These are phyloP conservation scores for Paramormyrops hopkinsi DNA, from an alignment of 2,797 vertebrate species.

Conservation along the genomic window DNA sequence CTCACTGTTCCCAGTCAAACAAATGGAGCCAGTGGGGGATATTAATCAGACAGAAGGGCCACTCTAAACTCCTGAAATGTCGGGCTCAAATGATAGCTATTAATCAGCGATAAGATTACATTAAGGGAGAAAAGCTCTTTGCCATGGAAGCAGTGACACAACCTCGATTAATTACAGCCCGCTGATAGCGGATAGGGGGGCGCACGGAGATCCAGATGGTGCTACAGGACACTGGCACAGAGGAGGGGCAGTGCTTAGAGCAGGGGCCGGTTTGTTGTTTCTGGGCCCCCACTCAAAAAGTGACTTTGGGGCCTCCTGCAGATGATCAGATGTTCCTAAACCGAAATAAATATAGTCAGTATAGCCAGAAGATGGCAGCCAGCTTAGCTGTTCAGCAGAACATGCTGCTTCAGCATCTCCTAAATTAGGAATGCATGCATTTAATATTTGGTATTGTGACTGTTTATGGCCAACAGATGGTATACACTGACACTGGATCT, in stretches of 20 bases:
- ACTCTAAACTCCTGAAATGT: constrained; percentile 55
- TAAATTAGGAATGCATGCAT: neutral
- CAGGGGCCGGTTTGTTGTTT: neutral
- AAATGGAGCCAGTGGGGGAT: constrained; percentile 56
- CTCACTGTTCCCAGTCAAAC: constrained; percentile 40
- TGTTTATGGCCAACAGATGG: neutral
- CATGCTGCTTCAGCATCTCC: neutral
- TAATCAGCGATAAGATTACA: constrained; percentile 52
- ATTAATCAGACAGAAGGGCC: constrained; percentile 53
- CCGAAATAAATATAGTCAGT: neutral
- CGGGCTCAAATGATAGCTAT: constrained; percentile 65
- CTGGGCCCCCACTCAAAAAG: neutral
- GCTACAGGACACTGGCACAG: neutral
- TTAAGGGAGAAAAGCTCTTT: constrained; percentile 43
- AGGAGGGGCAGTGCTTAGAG: neutral
- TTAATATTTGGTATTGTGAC: neutral
- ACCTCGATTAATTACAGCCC: constrained; percentile 46
- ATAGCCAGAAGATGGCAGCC: neutral
- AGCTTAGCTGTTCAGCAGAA: neutral
- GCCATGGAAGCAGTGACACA: constrained; percentile 40
- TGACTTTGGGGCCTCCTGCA: neutral
- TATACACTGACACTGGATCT: neutral
- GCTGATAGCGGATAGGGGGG: neutral
- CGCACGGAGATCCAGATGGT: neutral
- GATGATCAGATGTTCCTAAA: neutral